A percentile compares a stretch with the other conserved stretches of the same genome.
Conservation (phyloP, 2,797 vertebrate genomes). For the Acridotheres tristis region DNA sequence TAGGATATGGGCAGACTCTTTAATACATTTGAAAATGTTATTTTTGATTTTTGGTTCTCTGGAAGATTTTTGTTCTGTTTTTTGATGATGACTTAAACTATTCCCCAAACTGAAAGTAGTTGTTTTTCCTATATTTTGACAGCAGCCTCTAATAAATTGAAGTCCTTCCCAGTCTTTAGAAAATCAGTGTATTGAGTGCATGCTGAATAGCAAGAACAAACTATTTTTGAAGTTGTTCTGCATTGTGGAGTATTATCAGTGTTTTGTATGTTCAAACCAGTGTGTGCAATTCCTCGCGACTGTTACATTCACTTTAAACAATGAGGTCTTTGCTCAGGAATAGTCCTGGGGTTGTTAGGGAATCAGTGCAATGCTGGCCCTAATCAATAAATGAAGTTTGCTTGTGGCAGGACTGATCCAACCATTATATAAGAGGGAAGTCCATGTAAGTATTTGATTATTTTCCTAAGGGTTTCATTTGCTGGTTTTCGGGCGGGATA, state of each 20-base stretch:
- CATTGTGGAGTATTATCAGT: not conserved
- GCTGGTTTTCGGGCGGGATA: not conserved
- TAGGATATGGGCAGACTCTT: not conserved
- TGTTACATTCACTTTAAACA: not conserved
- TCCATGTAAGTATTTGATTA: not conserved
- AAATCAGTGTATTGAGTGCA: not conserved
- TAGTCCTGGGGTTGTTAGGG: not conserved
- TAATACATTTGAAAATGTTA: not conserved
- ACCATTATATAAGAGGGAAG: not conserved
- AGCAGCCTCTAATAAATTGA: not conserved
- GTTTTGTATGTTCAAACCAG: not conserved
- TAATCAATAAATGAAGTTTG: not conserved
- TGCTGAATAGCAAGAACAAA: not conserved
- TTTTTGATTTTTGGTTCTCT: not conserved
- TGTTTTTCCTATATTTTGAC: constrained; percentile 7
- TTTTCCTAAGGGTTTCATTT: not conserved
- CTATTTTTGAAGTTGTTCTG: not conserved
- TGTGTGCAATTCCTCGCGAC: rapidly evolving
- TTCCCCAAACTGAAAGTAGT: constrained; percentile 21
- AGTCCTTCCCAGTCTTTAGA: not conserved
- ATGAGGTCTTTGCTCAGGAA: not conserved
- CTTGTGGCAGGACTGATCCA: not conserved
- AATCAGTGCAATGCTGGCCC: not conserved
- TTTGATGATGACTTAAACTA: not conserved
- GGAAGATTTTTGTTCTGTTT: not conserved